Evolutionary conservation across 2,113 vertebrate genomes (phyloP).

Genomic region (Sterna hirundo): DNA sequence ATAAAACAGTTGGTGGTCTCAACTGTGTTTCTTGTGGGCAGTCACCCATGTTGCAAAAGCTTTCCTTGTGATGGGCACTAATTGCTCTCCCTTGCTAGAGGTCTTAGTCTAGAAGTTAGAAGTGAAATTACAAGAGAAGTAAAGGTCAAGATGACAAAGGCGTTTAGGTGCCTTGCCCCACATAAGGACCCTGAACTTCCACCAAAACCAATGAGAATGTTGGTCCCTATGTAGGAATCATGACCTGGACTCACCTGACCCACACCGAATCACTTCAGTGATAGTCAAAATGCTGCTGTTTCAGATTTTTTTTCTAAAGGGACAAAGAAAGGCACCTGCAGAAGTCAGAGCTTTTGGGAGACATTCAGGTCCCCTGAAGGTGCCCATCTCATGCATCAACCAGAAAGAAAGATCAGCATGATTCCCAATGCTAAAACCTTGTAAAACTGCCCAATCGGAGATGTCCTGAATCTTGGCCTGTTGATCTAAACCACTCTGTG

Average conservation of each 20-base stretch:
- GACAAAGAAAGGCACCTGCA: not conserved
- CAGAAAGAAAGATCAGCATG: not conserved
- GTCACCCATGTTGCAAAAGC: conserved; percentile 37
- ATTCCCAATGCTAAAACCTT: not conserved
- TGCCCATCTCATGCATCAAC: not conserved
- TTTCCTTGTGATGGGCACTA: conserved; percentile 20
- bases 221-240: not conserved
- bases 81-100: not conserved
- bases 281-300: not conserved
- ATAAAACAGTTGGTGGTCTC: conserved; percentile 50
- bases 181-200: not conserved
- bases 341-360: not conserved
- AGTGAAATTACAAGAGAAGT: not conserved
- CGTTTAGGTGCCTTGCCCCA: not conserved
- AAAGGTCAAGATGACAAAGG: not conserved
- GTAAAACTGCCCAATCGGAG: not conserved
- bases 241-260: rapidly evolving
- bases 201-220: not conserved
- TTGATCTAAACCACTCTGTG: not conserved
- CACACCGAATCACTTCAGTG: not conserved
- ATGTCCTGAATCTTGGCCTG: not conserved
- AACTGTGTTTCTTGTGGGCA: conserved; percentile 14
- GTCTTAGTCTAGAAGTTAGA: not conserved
- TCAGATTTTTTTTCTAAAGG: not conserved
- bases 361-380: not conserved